A percentile compares a stretch with the other conserved stretches of the same genome.
Conservation (phyloP, 2,888 invertebrate genomes). For the Flexamia atlantica region DNA sequence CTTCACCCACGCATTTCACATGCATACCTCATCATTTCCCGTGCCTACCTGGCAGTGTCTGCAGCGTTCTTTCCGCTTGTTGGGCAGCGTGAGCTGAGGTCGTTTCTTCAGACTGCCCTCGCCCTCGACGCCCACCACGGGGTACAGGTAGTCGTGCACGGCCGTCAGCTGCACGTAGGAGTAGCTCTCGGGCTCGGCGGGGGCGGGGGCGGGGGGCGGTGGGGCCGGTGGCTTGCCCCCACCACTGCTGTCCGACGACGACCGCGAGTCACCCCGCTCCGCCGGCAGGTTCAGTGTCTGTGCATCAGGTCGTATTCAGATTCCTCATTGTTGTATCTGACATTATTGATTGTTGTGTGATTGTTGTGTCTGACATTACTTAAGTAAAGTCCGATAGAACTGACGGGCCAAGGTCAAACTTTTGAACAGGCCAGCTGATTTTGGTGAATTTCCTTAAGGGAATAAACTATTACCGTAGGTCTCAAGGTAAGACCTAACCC, state of each 20-base stretch:
- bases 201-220: conserved; percentile 77
- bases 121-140: conserved; percentile 70
- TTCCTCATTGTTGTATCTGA: no score
- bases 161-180: conserved; percentile 83
- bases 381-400: no score
- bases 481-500: no score
- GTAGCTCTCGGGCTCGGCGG: conserved; percentile 82
- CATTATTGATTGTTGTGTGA: no score
- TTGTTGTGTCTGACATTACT: no score
- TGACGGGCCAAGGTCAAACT: no score
- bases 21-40: no score
- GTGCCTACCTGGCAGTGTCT: conserved; percentile 81
- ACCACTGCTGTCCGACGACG: conserved; percentile 81
- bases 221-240: conserved; percentile 73
- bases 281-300: conserved; percentile 93
- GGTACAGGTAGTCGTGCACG: conserved; percentile 74
- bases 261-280: conserved; percentile 87
- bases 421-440: no score
- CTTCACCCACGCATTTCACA: no score
- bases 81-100: conserved; percentile 60
- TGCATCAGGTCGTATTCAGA: no score
- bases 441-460: no score
- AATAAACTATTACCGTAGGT: no score
- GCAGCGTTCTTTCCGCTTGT: conserved; percentile 74
- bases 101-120: conserved; percentile 67